Conservation (phyloP, 2,888 invertebrate species). For the Oxycera nigricornis region DNA sequence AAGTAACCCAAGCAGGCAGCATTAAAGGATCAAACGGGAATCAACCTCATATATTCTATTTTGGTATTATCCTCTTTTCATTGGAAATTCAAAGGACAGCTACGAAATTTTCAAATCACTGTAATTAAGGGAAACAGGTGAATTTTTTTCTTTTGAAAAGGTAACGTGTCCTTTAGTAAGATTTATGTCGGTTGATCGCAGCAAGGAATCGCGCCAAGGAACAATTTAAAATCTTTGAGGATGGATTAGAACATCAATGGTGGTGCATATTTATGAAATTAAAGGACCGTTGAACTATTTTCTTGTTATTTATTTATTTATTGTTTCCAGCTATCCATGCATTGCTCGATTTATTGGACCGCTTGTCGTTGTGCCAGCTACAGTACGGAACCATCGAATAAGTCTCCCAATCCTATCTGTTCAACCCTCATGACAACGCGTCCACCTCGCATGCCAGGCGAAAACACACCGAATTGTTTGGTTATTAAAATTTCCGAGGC, state of each 20-base stretch:
- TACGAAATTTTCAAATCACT: slow-evolving; percentile 20
- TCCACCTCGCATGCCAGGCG: background rate
- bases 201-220: no score
- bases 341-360: background rate
- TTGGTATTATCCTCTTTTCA: background rate
- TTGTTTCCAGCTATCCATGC: background rate
- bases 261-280: background rate
- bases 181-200: background rate
- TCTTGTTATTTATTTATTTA: slow-evolving; percentile 9
- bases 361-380: slow-evolving; percentile 9
- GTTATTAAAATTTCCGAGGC: slow-evolving; percentile 30
- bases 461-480: slow-evolving; percentile 25
- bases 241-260: background rate
- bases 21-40: background rate
- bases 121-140: slow-evolving; percentile 41
- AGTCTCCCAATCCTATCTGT: background rate
- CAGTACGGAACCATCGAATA: slow-evolving; percentile 4
- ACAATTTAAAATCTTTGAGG: background rate
- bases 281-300: slow-evolving; percentile 7
- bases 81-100: background rate
- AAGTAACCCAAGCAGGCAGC: background rate
- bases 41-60: slow-evolving; percentile 15
- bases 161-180: background rate
- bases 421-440: background rate
- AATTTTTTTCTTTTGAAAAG: slow-evolving; percentile 9